These are phyloP conservation scores for Drosophila melanica DNA, from an alignment of 1,140 invertebrate species.

Conservation along the genomic window DNA sequence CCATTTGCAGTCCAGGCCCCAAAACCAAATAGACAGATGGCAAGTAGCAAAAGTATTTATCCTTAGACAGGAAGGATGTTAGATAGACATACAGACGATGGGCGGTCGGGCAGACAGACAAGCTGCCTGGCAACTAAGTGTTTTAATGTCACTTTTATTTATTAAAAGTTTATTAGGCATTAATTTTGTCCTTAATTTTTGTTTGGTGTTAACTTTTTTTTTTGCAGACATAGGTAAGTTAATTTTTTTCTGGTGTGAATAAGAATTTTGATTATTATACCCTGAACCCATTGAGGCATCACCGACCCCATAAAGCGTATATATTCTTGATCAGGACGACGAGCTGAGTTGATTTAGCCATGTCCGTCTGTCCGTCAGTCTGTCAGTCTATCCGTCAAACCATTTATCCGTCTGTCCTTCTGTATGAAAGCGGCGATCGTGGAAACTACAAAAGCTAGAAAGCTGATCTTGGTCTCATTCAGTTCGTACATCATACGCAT, in stretches of 20 bases:
- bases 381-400: no score
- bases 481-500: no score
- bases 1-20: conserved; percentile 64
- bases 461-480: no score
- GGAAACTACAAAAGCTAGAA: no score
- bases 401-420: no score
- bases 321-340: no score
- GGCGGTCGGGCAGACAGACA: not conserved
- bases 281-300: no score
- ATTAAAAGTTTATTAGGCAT: conserved; percentile 71
- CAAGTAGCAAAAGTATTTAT: conserved; percentile 22
- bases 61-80: conserved; percentile 14
- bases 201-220: conserved; percentile 17
- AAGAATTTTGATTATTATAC: no score
- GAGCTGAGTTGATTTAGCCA: no score
- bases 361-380: no score
- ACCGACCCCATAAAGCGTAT: no score
- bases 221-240: conserved; percentile 20
- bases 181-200: conserved; percentile 38
- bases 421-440: no score
- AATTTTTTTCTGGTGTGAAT: not conserved
- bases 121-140: conserved; percentile 25
- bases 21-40: conserved; percentile 4
- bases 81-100: not conserved
- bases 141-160: conserved; percentile 70